A percentile compares a stretch with the other conserved stretches of the same genome.
Conservation (phyloP, 2,113 vertebrate species). For the Capreolus pygargus region DNA sequence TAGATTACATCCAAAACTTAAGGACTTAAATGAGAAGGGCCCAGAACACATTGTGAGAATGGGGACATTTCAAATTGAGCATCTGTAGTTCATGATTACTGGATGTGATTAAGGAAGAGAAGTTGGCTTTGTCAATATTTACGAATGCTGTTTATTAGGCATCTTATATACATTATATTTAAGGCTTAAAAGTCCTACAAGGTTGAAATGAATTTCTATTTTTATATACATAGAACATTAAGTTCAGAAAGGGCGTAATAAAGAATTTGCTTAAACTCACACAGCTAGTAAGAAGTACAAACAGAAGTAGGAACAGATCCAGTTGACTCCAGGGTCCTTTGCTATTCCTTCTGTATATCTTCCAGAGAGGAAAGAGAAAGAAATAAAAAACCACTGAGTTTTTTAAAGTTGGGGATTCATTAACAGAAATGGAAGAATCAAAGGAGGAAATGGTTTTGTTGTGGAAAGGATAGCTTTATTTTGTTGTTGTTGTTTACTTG, state of each 20-base stretch:
- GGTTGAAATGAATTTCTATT: neutral
- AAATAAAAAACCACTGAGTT: neutral
- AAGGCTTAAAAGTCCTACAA: neutral
- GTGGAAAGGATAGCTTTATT: neutral
- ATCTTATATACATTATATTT: neutral
- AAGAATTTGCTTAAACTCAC: neutral
- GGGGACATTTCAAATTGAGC: neutral
- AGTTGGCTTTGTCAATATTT: neutral
- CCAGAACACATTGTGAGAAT: neutral
- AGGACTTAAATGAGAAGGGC: neutral
- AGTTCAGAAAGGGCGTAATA: neutral
- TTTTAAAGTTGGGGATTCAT: neutral
- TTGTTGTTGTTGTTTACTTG: neutral
- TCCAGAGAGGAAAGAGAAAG: neutral
- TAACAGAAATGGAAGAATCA: slow-evolving; percentile 17
- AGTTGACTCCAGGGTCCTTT: neutral
- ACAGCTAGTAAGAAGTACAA: neutral
- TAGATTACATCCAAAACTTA: neutral
- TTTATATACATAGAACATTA: slow-evolving; percentile 11
- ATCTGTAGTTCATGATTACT: neutral
- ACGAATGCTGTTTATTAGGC: neutral
- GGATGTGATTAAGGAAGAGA: slow-evolving; percentile 6
- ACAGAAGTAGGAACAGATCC: neutral
- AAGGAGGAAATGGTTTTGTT: neutral
- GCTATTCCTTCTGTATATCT: neutral